These are phyloP conservation scores for Siniperca undulata DNA, from an alignment of 2,797 vertebrate species.

Conservation along the genomic window DNA sequence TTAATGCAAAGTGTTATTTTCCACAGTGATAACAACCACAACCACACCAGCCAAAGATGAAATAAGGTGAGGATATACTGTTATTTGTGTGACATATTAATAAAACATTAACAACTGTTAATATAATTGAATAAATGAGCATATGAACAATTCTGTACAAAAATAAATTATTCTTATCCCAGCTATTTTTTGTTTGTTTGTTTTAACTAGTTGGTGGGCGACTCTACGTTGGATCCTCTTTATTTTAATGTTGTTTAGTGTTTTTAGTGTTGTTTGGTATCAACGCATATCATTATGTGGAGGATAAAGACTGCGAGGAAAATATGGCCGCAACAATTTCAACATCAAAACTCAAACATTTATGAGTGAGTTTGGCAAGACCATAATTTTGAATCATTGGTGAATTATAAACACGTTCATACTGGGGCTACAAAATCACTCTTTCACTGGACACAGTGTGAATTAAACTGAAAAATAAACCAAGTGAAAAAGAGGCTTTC, in stretches of 20 bases:
- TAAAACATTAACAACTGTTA: not conserved
- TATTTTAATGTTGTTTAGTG: slow-evolving; percentile 42
- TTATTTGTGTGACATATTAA: not conserved
- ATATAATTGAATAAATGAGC: not conserved
- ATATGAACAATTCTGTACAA: not conserved
- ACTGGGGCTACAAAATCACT: slow-evolving; percentile 5
- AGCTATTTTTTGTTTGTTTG: not conserved
- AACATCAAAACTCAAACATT: slow-evolving; percentile 1
- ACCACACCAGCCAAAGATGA: slow-evolving; percentile 1
- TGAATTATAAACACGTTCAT: slow-evolving; percentile 8
- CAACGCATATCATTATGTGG: slow-evolving; percentile 39
- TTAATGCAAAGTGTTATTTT: slow-evolving; percentile 8
- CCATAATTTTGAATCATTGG: not conserved
- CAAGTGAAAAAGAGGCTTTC: slow-evolving; percentile 32
- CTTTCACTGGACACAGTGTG: slow-evolving; percentile 11
- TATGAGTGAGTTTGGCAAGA: slow-evolving; percentile 5
- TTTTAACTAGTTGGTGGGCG: slow-evolving; percentile 67
- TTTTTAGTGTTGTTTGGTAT: slow-evolving; percentile 41
- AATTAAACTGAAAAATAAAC: slow-evolving; percentile 43
- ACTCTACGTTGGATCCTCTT: slow-evolving; percentile 78
- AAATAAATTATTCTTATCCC: not conserved
- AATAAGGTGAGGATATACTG: slow-evolving; percentile 45
- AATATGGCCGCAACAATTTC: not conserved
- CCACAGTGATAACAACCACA: slow-evolving; percentile 33
- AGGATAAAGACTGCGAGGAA: slow-evolving; percentile 24